Percentiles rank a stretch among this genome's conserved stretches.
Conservation (phyloP, 2,113 vertebrate genomes). For the Amblyornis subalaris region DNA sequence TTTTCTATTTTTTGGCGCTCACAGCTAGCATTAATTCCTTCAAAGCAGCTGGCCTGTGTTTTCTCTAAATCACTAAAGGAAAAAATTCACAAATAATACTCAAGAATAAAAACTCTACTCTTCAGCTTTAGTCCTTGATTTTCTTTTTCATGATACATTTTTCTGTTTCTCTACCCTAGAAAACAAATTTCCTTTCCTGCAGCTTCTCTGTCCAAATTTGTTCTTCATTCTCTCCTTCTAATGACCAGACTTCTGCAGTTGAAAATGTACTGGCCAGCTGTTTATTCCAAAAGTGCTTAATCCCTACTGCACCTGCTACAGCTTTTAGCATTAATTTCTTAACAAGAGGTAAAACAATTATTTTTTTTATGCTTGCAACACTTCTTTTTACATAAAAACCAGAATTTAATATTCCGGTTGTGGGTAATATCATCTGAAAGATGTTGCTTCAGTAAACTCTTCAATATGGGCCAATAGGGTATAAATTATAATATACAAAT, state of each 20-base stretch:
- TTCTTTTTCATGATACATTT: not conserved
- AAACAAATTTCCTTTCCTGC: not conserved
- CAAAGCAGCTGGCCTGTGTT: not conserved
- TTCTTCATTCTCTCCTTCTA: not conserved
- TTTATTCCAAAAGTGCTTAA: constrained; percentile 34
- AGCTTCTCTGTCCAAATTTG: not conserved
- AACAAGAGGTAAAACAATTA: not conserved
- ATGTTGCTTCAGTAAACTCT: not conserved
- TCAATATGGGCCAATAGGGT: not conserved
- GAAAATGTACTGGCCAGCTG: not conserved
- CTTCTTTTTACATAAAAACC: not conserved
- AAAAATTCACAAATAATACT: not conserved
- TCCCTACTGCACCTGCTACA: constrained; percentile 6
- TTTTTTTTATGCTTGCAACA: not conserved
- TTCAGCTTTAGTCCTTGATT: not conserved
- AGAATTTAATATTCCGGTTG: not conserved
- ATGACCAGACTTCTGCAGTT: not conserved
- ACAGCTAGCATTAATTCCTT: not conserved
- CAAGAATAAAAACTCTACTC: not conserved
- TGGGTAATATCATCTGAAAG: not conserved
- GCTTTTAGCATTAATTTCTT: constrained; percentile 16
- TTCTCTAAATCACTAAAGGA: not conserved
- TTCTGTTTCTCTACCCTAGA: not conserved
- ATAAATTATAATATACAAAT: constrained; percentile 37
- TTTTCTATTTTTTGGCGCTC: not conserved